Percentiles rank a stretch among this genome's conserved stretches.
phyloP scores from a whole-genome alignment of 2,888 invertebrate species.

The Leptopilina syphax region DNA sequence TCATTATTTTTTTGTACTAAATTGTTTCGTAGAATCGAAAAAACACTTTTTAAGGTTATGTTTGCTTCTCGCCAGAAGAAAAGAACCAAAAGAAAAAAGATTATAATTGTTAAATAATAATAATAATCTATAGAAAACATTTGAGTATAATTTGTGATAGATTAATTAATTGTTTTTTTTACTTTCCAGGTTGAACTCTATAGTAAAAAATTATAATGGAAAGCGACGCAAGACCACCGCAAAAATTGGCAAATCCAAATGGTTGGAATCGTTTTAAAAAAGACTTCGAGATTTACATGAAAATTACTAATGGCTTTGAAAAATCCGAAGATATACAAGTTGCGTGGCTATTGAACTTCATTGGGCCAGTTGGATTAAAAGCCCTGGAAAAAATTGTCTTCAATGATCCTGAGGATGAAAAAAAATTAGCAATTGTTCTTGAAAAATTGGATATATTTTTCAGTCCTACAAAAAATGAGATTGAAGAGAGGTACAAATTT shows the following conservation, averaged over 20 bases:
- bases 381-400: constrained; percentile 47
- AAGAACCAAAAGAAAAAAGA: too few relatives aligned
- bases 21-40: too few relatives aligned
- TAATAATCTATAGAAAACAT: too few relatives aligned
- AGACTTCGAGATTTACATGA: constrained; percentile 51
- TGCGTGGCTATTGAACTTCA: constrained; percentile 44
- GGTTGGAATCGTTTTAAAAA: constrained; percentile 53
- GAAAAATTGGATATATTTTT: constrained; percentile 52
- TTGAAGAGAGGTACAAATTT: constrained; percentile 50
- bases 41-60: too few relatives aligned
- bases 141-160: too few relatives aligned
- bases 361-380: constrained; percentile 50
- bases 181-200: too few relatives aligned
- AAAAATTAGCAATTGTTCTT: constrained; percentile 46
- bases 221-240: constrained; percentile 47
- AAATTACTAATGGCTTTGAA: constrained; percentile 42
- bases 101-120: too few relatives aligned
- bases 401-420: constrained; percentile 41
- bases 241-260: constrained; percentile 38
- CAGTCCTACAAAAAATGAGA: constrained; percentile 52
- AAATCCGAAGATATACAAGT: constrained; percentile 45
- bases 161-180: too few relatives aligned
- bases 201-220: constrained; percentile 44
- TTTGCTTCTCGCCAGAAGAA: too few relatives aligned
- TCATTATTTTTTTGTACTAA: too few relatives aligned